Evolutionary conservation across 2,888 invertebrate genomes (phyloP), one percentile per base, ranked within the genome.

Genomic region (Drosophila sordidapex): DNA sequence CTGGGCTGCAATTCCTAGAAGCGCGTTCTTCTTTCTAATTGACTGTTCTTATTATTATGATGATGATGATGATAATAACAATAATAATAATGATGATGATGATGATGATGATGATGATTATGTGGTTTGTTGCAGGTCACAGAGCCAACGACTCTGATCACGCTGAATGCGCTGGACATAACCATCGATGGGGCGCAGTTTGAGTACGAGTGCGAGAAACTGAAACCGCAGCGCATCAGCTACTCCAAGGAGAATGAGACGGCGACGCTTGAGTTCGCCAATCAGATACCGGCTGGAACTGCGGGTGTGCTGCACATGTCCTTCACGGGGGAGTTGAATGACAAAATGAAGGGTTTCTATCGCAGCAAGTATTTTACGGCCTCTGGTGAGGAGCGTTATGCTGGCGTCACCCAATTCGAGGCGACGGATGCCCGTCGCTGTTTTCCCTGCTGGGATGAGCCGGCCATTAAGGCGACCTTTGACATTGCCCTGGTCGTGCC

Each of bases 391-490:
- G 96, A 96, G 91, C 95, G 96, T 62, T 96, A 96, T 91, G 97
- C 96, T 36, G 98, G 97, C 40, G 97, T 98, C 70, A 98, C 98
- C 61, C 98, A 98, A 93, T 99, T 98, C 92, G 97, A 97, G 92
- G 95, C 97, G 0, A 97, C 97, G 4, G 97, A 97, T 94, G 99
- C 99, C 8, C 95, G 99, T 65, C 94, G 97, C 82, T 98, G 98
- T 91, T 99, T 99, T 91, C 99, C 99, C 4, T 99, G 99, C 93
- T 99, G 98, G 98, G 99, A 99, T 93, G 99, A 99, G 93, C 99
- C 99, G 11, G 97, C 98, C 15, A 95, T 97, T 74, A 99, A 99
- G 93, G 97, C 99, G 2, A 98, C 97, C 2, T 99, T 99, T 93
- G 97, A 98, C 92, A 96, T 99, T 75, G 95, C 96, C 0, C 93